Evolutionary conservation across 1,140 invertebrate species (phyloP), one percentile per base, ranked within the genome.

Genomic region (Drosophila sulfurigaster): DNA sequence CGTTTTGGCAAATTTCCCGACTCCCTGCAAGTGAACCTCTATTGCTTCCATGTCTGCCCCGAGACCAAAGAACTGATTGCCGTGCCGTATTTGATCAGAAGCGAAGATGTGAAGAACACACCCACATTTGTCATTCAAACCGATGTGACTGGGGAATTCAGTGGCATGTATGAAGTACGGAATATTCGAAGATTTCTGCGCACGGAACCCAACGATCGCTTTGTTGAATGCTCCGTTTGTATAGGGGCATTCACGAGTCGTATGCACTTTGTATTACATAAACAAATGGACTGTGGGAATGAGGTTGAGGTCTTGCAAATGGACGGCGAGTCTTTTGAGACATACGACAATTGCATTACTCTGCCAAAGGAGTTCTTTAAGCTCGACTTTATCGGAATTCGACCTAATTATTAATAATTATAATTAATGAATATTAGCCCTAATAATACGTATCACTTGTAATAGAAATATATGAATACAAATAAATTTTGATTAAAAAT

Each of bases 121-220:
- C 82, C 82, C 13, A 79, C 82, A 3, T 86, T 77, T 49, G 30
- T 87, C 4, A 68, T 86, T 4, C 76, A 87, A 65, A 82, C 67
- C 1, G 63, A 86, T 43, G 75, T 86, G 5, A 25, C 41, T 1
- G 82, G 82, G 0, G 66, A 59, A 4, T 77, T 82, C 58, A 32
- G 13, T 1, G 79, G 79, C 6, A 48, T 86, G 3, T 43, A 71
- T 1, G 52, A 82, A 20, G 70, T 86, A 5, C 46, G 35, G 0
- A 68, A 87, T 59, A 35, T 86, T 2, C 51, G 63, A 1, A 63
- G 66, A n/a, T 86, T 86, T 25, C 52, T 86, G 2, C 38, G 63
- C 0, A 1, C 41, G 7, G 82, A 87, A 15, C 41, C 16, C 13
- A 49, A 65, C 15, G 82, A 86, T 65, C 70, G 69, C 1, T 20